These are phyloP conservation scores for Doryteuthis pealeii DNA, from an alignment of 1,140 invertebrate species.

Conservation along the genomic window DNA sequence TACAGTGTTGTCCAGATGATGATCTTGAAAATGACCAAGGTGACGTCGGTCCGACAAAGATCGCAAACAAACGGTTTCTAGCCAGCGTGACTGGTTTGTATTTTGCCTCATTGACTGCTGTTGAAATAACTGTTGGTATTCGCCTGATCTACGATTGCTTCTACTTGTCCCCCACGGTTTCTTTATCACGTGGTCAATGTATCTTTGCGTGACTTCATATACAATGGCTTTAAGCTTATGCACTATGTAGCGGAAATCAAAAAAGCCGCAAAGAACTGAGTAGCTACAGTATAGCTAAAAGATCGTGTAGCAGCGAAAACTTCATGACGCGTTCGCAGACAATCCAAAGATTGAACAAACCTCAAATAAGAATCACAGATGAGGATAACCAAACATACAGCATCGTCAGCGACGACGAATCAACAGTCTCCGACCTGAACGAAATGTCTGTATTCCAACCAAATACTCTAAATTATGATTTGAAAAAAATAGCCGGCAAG, in stretches of 20 bases:
- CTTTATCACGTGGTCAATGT: slow-evolving; percentile 15
- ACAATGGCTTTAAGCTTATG: slow-evolving; percentile 14
- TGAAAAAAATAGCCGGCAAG: neutral
- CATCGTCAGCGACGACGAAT: slow-evolving; percentile 13
- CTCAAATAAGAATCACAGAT: slow-evolving; percentile 11
- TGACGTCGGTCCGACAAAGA: neutral
- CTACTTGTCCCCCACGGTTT: neutral
- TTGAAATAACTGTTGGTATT: neutral
- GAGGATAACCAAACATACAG: slow-evolving; percentile 18
- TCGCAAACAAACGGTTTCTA: slow-evolving; percentile 3
- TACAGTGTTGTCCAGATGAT: slow-evolving; percentile 9
- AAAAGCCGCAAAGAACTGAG: slow-evolving; percentile 14
- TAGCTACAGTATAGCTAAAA: slow-evolving; percentile 8
- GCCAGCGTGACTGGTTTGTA: neutral
- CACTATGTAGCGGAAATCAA: slow-evolving; percentile 13
- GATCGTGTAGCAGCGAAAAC: neutral
- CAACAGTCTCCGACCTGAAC: slow-evolving; percentile 7
- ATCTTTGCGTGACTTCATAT: slow-evolving; percentile 13
- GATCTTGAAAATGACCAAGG: slow-evolving; percentile 13
- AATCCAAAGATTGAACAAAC: slow-evolving; percentile 7
- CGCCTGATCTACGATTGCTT: neutral
- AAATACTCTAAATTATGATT: neutral
- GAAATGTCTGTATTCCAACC: neutral
- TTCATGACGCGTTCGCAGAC: neutral
- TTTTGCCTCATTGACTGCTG: neutral